Base-by-base conservation (phyloP, 2,888 invertebrate species). In the Leptinotarsa rubiginosa region DNA sequence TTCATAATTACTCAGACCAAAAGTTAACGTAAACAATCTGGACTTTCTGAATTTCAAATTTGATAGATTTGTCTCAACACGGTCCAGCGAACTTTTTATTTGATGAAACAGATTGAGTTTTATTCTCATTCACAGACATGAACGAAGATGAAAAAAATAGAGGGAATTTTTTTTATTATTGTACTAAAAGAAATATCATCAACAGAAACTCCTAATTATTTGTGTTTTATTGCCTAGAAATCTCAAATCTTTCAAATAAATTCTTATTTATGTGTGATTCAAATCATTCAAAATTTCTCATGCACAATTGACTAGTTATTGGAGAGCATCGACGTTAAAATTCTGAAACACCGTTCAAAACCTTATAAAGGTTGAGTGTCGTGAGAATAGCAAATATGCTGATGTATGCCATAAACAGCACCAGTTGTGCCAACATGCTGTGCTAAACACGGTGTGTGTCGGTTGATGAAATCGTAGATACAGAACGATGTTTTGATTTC, bases 401-500 rank as follows among this genome's bases (percentile, higher is more conserved):
- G 65, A 69, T 73, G 73, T 73, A 65, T 52, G 56, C 65, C 65
- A 66, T 75, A 77, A 75, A 73, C 65, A 77, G 75, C 72, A 72
- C 70, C 76, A 77, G 78, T 78, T 75, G 76, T 74, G 77, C 75
- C 50, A 72, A 71, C 80, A 77, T 70, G 81, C 81, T 81, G 80
- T 65, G 80, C 72, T 72, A 71, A 77, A 78, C 78, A 79, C 74
- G 64, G 71, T 74, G 66, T 70, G 65, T 65, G 74, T 75, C 77
- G 77, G 77, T 77, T 76, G 79, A 81, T 81, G 75, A 73, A 68
- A 75, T 77, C 74, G 75, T 76, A 79, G 80, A 81, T 81, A 79
- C 76, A 65, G 69, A 72, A 65, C 77, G 70, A 68, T 81, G 81
- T 81, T 81, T 77, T 81, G 81, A 81, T 80, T 75, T 67, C 77